Evolutionary conservation across 53 echinoderm and acorn worm species (phyloP).

Genomic region (Crossaster papposus): DNA sequence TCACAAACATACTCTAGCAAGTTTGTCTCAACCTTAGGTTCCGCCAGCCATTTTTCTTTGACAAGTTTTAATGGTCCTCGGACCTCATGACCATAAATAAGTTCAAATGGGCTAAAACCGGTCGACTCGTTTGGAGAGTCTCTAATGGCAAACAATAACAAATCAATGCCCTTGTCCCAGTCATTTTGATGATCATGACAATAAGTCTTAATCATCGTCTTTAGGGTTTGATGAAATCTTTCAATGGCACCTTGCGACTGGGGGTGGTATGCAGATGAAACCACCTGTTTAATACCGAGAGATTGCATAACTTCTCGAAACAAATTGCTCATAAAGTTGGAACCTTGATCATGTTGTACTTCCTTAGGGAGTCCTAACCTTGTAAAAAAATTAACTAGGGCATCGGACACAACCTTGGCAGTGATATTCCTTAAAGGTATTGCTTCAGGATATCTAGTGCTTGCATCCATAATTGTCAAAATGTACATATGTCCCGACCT

Average conservation of each 20-base stretch:
- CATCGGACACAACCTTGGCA: slow-evolving; percentile 59
- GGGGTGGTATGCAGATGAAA: slow-evolving; percentile 53
- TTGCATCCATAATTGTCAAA: no score
- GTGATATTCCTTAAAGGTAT: no score
- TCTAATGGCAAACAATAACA: no score
- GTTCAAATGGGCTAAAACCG: slow-evolving; percentile 64
- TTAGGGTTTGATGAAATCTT: slow-evolving; percentile 69
- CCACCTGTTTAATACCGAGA: slow-evolving; percentile 15
- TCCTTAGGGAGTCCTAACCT: slow-evolving; percentile 69
- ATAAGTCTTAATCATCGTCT: slow-evolving; percentile 53
- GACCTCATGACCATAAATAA: slow-evolving; percentile 42
- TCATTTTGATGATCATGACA: no score
- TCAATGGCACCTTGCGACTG: slow-evolving; percentile 72
- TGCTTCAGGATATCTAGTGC: no score
- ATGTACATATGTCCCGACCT: no score
- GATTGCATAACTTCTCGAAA: slow-evolving; percentile 21
- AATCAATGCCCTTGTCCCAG: no score
- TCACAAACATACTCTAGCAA: no score
- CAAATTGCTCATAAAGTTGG: no score
- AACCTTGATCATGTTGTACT: no score
- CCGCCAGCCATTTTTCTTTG: no score
- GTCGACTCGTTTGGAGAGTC: slow-evolving; percentile 39
- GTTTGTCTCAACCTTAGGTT: no score
- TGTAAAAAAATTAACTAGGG: slow-evolving; percentile 72
- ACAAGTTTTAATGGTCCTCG: slow-evolving; percentile 42